Base-by-base conservation (phyloP, 2,888 invertebrate species). In the Trichogramma dendrolimi region DNA sequence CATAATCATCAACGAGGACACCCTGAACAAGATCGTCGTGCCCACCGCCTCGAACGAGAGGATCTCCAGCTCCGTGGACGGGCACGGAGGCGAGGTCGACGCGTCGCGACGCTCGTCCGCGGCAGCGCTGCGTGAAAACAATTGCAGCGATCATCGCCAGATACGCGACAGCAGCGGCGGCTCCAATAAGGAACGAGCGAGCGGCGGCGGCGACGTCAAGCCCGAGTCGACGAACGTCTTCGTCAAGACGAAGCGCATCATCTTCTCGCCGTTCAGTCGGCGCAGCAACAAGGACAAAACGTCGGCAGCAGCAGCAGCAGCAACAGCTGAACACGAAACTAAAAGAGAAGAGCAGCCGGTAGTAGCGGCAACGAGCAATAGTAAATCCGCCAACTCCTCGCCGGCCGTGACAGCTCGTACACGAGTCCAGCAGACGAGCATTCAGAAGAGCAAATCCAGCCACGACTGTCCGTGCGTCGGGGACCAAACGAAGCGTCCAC, bases 201-300 rank as follows among this genome's bases (percentile, higher is more conserved):
- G 42, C 42, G 44, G 51, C 14, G 10, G 58, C 47, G 1, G 51
- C 1, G 40, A 8, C 38, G 46, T 4, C 8, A 66, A 64, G n/a
- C 51, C 64, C n/a, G 70, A 71, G 51, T 68, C 82, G 0, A 74
- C 78, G 51, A 90, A 88, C 73, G 84, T 91, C 0, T 89, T 91
- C 67, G 89, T 91, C 0, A 91, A 89, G 77, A 92, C 91, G 0
- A 91, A 89, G 49, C 83, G 90, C 59, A 91, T 90, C 80, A 85
- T 91, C 68, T 91, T 91, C 67, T 89, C 90, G 0, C 88, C 91
- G 0, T 84, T 89, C 4, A 64, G 59, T 10, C 84, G 85, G 2
- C 80, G 84, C 61, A 83, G 83, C 48, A 6, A 58, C 59, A 60
- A 60, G 10, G 63, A 63, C 14, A 62, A 67, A 47, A 38, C n/a